These are phyloP conservation scores for Danionella dracula DNA, from an alignment of 2,797 vertebrate genomes.

Conservation along the genomic window DNA sequence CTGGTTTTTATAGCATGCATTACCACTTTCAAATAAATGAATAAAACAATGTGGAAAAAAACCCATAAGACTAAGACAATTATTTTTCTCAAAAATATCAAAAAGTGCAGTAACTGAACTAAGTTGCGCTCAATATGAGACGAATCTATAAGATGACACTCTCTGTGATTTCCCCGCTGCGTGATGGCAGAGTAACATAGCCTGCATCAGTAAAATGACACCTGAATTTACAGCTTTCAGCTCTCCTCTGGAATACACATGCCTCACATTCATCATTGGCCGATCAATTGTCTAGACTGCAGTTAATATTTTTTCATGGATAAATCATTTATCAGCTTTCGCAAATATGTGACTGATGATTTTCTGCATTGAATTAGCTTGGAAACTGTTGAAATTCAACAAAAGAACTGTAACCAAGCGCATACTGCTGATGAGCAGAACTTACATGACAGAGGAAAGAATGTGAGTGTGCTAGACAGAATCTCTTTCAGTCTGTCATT, in stretches of 20 bases:
- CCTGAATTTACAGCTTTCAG: conserved; percentile 38
- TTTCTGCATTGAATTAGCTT: conserved; percentile 19
- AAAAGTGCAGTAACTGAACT: not conserved
- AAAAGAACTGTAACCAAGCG: conserved; percentile 1
- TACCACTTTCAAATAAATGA: too few species aligned
- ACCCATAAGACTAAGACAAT: too few species aligned
- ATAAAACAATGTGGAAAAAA: too few species aligned
- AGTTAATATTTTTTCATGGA: conserved; percentile 59
- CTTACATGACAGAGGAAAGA: not conserved
- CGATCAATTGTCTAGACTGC: conserved; percentile 56
- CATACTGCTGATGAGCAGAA: too few species aligned
- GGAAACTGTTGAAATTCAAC: conserved; percentile 21
- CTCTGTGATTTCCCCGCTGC: conserved; percentile 1
- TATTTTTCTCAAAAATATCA: not conserved
- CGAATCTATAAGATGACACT: conserved; percentile 24
- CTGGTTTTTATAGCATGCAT: not conserved
- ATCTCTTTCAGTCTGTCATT: too few species aligned
- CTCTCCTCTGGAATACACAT: conserved; percentile 48
- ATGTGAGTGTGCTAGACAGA: too few species aligned
- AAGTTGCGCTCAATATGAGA: not conserved
- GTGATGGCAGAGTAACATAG: conserved; percentile 17
- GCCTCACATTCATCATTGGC: conserved; percentile 51
- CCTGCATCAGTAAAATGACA: conserved; percentile 22
- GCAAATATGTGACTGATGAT: conserved; percentile 51
- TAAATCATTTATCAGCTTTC: conserved; percentile 58